Evolutionary conservation across 2,888 invertebrate species (phyloP).

Genomic region (Furcula furcula): DNA sequence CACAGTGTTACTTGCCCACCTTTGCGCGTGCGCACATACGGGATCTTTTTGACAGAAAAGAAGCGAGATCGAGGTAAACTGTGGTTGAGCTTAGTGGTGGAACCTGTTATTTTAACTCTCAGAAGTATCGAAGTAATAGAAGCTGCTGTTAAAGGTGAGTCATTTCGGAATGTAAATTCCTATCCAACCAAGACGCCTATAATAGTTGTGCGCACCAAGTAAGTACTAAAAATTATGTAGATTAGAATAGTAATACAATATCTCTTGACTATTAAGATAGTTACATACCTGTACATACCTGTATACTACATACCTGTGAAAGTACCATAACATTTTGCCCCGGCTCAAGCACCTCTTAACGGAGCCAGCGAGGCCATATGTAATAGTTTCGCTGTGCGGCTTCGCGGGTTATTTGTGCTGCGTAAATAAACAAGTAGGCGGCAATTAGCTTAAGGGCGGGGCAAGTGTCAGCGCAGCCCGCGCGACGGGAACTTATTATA

Average conservation of each 20-base stretch:
- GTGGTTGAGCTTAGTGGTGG: conserved; percentile 52
- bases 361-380: too few relatives aligned
- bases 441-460: conserved; percentile 65
- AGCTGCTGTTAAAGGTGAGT: conserved; percentile 69
- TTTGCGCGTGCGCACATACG: conserved; percentile 58
- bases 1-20: conserved; percentile 45
- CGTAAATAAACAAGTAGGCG: conserved; percentile 69
- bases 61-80: conserved; percentile 29
- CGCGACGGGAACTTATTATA: conserved; percentile 43
- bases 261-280: too few relatives aligned
- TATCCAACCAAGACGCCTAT: too few relatives aligned
- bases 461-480: conserved; percentile 42
- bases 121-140: conserved; percentile 63
- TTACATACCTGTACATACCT: too few relatives aligned
- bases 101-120: conserved; percentile 61
- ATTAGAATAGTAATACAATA: too few relatives aligned
- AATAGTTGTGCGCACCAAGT: too few relatives aligned
- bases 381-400: too few relatives aligned
- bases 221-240: too few relatives aligned
- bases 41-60: conserved; percentile 63
- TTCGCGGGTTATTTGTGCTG: conserved; percentile 42
- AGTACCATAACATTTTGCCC: too few relatives aligned
- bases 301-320: too few relatives aligned
- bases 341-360: too few relatives aligned
- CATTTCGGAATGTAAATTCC: too few relatives aligned